These are phyloP conservation scores for Sinhomidia bicolor DNA, from an alignment of 2,888 invertebrate genomes.

Conservation along the genomic window DNA sequence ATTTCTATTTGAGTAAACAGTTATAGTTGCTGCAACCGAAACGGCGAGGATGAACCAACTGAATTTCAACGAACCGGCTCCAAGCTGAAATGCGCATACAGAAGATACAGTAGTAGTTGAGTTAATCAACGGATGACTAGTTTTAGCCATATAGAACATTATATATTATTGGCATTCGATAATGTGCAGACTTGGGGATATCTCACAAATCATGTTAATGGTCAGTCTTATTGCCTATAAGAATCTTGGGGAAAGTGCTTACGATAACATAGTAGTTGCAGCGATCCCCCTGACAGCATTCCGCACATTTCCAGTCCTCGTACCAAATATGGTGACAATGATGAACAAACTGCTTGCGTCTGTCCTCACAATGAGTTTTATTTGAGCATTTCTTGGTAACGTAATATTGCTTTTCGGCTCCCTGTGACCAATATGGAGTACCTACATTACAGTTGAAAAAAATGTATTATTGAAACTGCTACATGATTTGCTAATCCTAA, in stretches of 20 bases:
- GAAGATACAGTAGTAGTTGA: neutral
- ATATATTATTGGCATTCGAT: neutral
- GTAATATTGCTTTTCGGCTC: slow-evolving; percentile 95
- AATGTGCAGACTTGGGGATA: neutral
- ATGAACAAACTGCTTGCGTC: slow-evolving; percentile 87
- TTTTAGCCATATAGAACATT: slow-evolving; percentile 1
- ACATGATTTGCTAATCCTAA: neutral
- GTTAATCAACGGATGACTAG: slow-evolving; percentile 29
- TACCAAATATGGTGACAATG: slow-evolving; percentile 96
- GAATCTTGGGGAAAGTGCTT: slow-evolving; percentile 83
- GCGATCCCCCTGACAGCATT: slow-evolving; percentile 97
- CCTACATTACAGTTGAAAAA: slow-evolving; percentile 82
- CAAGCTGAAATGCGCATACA: slow-evolving; percentile 53
- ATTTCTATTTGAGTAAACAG: slow-evolving; percentile 49
- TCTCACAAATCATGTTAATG: slow-evolving; percentile 42
- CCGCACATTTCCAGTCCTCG: slow-evolving; percentile 97
- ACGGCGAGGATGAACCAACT: slow-evolving; percentile 63
- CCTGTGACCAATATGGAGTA: slow-evolving; percentile 97
- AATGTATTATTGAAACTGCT: neutral
- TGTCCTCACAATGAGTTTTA: slow-evolving; percentile 89
- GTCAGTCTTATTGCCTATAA: neutral
- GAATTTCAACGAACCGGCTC: slow-evolving; percentile 70
- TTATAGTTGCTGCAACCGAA: slow-evolving; percentile 50
- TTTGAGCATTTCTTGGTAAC: slow-evolving; percentile 95
- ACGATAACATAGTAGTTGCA: slow-evolving; percentile 98